Evolutionary conservation across 2,888 invertebrate species (phyloP).

Genomic region (Drosophila neonasuta): DNA sequence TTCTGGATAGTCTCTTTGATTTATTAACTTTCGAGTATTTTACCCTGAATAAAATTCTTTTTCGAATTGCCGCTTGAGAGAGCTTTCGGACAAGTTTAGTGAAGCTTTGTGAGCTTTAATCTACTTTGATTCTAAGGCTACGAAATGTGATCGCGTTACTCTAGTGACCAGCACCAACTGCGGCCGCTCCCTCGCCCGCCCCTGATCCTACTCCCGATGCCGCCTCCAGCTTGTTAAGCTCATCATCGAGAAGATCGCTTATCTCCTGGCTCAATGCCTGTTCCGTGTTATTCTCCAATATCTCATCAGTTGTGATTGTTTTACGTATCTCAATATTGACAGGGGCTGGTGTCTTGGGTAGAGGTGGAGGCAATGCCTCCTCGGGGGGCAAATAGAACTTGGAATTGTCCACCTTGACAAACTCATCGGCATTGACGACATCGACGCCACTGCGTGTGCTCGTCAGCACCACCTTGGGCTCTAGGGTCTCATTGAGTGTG

Average conservation of each 20-base stretch:
- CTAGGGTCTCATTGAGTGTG: conserved; percentile 50
- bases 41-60: background rate
- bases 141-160: background rate
- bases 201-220: conserved; percentile 2
- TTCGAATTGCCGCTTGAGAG: conserved; percentile 4
- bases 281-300: conserved; percentile 76
- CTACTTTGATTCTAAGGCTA: background rate
- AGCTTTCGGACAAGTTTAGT: conserved; percentile 10
- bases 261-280: conserved; percentile 79
- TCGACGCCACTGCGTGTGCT: conserved; percentile 67
- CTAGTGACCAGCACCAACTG: conserved; percentile 41
- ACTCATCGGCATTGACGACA: conserved; percentile 70
- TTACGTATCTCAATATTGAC: conserved; percentile 81
- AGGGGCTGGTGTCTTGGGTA: conserved; percentile 75
- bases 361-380: conserved; percentile 56
- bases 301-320: conserved; percentile 79
- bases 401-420: conserved; percentile 77
- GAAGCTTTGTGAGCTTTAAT: conserved; percentile 2
- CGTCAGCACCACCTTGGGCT: conserved; percentile 57
- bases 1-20: background rate
- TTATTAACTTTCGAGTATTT: conserved; percentile 19
- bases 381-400: conserved; percentile 79
- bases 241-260: conserved; percentile 80
- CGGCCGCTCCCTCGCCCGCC: background rate
- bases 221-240: conserved; percentile 75